Conservation (phyloP, 2,888 invertebrate species). For the Chaetoderma sp. region DNA sequence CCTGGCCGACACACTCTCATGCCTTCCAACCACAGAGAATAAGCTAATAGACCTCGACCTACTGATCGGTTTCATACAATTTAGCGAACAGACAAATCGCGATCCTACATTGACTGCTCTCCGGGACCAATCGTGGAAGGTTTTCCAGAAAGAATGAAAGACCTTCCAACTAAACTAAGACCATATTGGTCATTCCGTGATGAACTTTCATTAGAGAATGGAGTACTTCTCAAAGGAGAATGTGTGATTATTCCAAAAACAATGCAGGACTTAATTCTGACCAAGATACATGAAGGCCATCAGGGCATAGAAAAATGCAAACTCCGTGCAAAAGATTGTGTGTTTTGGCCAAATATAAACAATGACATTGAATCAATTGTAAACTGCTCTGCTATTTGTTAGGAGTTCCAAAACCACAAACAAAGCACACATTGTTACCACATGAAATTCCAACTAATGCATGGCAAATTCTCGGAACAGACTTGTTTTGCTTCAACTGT, state of each 20-base stretch:
- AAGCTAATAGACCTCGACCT: not conserved
- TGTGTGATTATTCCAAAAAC: slow-evolving; percentile 18
- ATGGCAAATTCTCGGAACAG: slow-evolving; percentile 27
- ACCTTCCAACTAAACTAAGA: slow-evolving; percentile 8
- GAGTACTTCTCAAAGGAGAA: slow-evolving; percentile 26
- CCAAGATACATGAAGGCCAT: slow-evolving; percentile 22
- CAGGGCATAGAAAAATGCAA: slow-evolving; percentile 23
- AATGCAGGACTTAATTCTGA: slow-evolving; percentile 12
- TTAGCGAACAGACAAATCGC: not conserved
- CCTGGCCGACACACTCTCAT: slow-evolving; percentile 30
- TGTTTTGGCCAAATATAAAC: slow-evolving; percentile 33
- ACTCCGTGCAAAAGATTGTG: slow-evolving; percentile 13
- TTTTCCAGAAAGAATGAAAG: slow-evolving; percentile 15
- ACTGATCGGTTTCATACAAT: not conserved
- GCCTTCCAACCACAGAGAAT: not conserved
- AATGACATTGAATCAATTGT: slow-evolving; percentile 18
- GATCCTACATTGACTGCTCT: slow-evolving; percentile 21
- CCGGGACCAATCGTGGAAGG: slow-evolving; percentile 12
- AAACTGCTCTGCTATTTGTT: slow-evolving; percentile 7
- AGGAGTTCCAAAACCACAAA: slow-evolving; percentile 14
- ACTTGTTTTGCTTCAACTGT: slow-evolving; percentile 19
- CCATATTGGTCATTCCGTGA: slow-evolving; percentile 27
- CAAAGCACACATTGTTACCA: slow-evolving; percentile 5
- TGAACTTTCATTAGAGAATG: slow-evolving; percentile 23
- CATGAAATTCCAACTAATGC: slow-evolving; percentile 16